Base-by-base conservation (phyloP, 2,888 invertebrate genomes). In the Cactoblastis cactorum region DNA sequence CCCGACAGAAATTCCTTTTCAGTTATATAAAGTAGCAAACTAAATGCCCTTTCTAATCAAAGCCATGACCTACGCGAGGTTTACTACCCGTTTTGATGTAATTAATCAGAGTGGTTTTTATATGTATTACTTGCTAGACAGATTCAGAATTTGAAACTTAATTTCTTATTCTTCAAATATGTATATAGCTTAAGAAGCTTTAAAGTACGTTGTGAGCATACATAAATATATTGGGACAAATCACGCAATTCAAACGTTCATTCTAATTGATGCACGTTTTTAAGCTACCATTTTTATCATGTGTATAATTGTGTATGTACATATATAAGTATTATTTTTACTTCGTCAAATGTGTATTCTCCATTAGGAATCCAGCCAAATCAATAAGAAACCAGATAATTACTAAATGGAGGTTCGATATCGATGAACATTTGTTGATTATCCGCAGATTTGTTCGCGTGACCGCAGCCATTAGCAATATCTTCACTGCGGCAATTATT, bases 341-440 rank as follows among this genome's bases (percentile, higher is more conserved):
- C n/a, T n/a, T n/a, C 39, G 12, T 22, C 6, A 43, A 43, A 43
- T 28, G 43, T 43, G 28, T 43, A 43, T 28, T 6, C 28, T 28
- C 8, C 8, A 28, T 28, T 33, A n/a, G 12, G 33, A 9, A 9
- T 28, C 37, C 8, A 3, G 9, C 37, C 9, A 37, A 37, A 37
- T 37, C 9, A 17, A 15, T 17, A 33, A 12, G 12, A 33, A 33
- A 33, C n/a, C 12, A 33, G 33, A 17, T 37, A 35, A 35, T 35
- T 15, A 15, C 15, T 35, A 15, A n/a, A 17, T 15, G 15, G 37
- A 37, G 5, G 15, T 37, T 12, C 14, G 5, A 37, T 37, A 9
- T 17, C 9, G 37, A 15, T 17, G 5, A 14, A 8, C 37, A 37
- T 37, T 37, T 14, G 15, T 37, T 17, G 37, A 9, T 37, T 37